Base-by-base conservation (phyloP, 2,113 vertebrate genomes). In the Todiramphus chloris region DNA sequence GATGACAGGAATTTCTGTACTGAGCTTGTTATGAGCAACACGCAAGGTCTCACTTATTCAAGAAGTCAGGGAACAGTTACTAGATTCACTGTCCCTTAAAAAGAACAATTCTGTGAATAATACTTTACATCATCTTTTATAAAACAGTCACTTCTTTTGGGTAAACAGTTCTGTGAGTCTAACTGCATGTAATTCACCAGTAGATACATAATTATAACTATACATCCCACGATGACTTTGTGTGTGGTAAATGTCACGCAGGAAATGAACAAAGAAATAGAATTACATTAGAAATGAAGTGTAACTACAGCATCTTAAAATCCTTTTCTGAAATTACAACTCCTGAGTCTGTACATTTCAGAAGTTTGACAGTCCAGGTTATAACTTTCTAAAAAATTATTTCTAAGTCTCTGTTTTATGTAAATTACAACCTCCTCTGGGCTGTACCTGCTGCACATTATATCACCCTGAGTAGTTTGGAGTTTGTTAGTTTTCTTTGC, bases 231-330 rank as follows among this genome's bases (percentile, higher is more conserved):
- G 1, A 35, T 59, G 46, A 91, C 69, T 94, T 89, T 53, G 15
- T 94, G 64, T 83, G 86, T 74, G 84, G 66, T 95, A 95, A 96
- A 96, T 95, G 81, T 88, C 93, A 95, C 12, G 50, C 37, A 90
- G 79, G 68, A 94, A 93, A 88, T 62, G 27, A 96, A 88, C 58
- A 91, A 97, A 94, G 83, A 90, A 95, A 85, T 59, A 41, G 62
- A 83, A 88, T 92, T 91, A 69, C 69, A 48, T 90, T 86, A 93
- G 79, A 94, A 90, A 90, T 82, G 18, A 90, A 95, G 31, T 72
- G 62, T 70, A 90, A 82, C 46, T 84, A 83, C 44, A 94, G 35
- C 46, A 78, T 80, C 92, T 94, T 88, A 93, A 88, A 95, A 84
- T 43, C 37, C n/a, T 12, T 93, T 80, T 82, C 79, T 94, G 73